Base-by-base conservation (phyloP, 2,113 vertebrate species). In the Willisornis vidua region DNA sequence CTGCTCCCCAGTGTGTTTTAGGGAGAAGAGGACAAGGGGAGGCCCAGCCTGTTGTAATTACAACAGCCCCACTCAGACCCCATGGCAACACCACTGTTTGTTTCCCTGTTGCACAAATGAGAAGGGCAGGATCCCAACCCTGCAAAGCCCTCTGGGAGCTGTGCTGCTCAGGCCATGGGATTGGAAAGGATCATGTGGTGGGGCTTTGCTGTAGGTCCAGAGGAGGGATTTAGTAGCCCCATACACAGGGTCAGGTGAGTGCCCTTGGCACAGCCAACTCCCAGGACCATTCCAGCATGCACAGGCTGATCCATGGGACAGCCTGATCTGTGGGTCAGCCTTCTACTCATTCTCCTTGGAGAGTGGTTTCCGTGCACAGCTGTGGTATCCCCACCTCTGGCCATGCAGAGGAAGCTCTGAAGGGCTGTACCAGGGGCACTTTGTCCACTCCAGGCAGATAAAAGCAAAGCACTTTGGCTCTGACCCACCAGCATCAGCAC, bases 121-220 rank as follows among this genome's bases (percentile, higher is more conserved):
- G 81, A 74, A 89, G 49, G 52, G 41, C 43, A 75, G 39, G 52
- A 93, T 82, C 77, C 77, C 51, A 61, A 76, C 57, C 70, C 66
- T 75, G 45, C 14, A 51, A 49, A 48, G 57, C 77, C 93, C 83
- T 52, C 2, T 1, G 43, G 54, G 62, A 83, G n/a, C 61, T 39
- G 6, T 22, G 52, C 0, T 75, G 65, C 61, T 89, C 52, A 15
- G 62, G 35, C 62, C 48, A 41, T 52, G 52, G 61, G 70, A 25
- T 48, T 59, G 33, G 61, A 85, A 77, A 87, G 25, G 66, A 17
- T 33, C 29, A 6, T 33, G n/a, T 11, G 8, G 20, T 15, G 55
- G 48, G 51, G 14, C 24, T 84, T 58, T 2, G 4, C 23, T 65
- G 54, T 33, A 35, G 48, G 45, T 70, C 46, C 0, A 0, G 3